Conservation (phyloP, 2,113 vertebrate genomes). For the Melanerpes formicivorus region DNA sequence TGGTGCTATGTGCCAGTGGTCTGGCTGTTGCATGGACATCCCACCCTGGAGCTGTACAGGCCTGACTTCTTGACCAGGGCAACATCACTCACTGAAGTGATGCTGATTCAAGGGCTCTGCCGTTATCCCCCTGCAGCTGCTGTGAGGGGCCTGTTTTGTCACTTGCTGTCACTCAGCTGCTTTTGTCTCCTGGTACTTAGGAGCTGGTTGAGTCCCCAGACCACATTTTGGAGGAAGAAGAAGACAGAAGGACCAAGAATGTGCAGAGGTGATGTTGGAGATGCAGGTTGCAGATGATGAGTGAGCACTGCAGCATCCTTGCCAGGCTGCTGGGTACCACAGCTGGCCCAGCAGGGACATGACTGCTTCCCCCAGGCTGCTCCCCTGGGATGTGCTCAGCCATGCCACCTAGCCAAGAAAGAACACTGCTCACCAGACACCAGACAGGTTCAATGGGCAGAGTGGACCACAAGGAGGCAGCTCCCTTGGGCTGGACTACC, state of each 20-base stretch:
- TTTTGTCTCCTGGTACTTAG: neutral
- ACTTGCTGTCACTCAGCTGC: neutral
- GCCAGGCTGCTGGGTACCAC: accelerated
- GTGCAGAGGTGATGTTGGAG: accelerated
- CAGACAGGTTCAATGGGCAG: neutral
- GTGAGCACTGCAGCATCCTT: neutral
- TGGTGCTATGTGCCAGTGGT: neutral
- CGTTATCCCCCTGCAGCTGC: neutral
- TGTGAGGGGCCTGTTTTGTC: too few species aligned
- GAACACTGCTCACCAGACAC: accelerated
- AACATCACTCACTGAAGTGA: neutral
- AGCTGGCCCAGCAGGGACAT: accelerated
- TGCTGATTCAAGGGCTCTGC: neutral
- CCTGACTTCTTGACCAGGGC: accelerated
- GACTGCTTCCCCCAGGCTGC: neutral
- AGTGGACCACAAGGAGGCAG: accelerated
- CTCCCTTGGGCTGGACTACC: neutral
- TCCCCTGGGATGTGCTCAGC: neutral
- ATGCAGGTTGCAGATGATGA: neutral
- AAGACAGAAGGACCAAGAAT: neutral
- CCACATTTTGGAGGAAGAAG: accelerated
- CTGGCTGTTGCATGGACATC: neutral
- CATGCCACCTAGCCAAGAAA: accelerated
- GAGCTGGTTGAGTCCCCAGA: too few species aligned
- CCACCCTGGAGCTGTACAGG: neutral